phyloP scores from a whole-genome alignment of 2,113 vertebrate species.

The Balaeniceps rex region DNA sequence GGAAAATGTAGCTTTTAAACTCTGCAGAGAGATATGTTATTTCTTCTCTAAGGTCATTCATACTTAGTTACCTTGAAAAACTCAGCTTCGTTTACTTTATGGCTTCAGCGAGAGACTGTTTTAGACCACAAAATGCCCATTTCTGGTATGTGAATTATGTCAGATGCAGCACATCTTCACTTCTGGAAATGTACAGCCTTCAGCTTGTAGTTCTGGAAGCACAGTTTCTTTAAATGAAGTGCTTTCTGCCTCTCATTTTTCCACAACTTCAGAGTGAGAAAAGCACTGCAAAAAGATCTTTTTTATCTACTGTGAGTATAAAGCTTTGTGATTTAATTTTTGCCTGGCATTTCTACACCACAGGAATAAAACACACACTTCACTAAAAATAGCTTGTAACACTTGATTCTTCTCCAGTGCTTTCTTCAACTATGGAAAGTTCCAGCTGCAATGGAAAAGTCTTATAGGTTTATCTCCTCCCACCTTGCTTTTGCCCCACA shows the following conservation, averaged over 20 bases:
- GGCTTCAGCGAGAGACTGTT: not conserved
- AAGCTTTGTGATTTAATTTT: not conserved
- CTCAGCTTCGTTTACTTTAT: not conserved
- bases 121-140: not conserved
- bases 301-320: not conserved
- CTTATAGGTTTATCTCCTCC: not conserved
- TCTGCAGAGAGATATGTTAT: not conserved
- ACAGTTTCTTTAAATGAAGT: not conserved
- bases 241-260: not conserved
- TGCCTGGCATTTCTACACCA: not conserved
- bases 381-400: not conserved
- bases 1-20: constrained; percentile 7
- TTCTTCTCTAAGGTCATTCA: not conserved
- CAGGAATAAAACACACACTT: not conserved
- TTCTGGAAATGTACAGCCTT: not conserved
- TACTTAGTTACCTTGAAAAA: constrained; percentile 21
- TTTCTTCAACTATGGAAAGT: not conserved
- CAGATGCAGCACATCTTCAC: not conserved
- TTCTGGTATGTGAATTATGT: not conserved
- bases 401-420: not conserved
- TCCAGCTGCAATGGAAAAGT: not conserved
- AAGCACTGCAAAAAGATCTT: not conserved
- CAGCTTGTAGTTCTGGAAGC: not conserved
- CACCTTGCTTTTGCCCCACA: not conserved
- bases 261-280: not conserved